These are phyloP conservation scores for Monoplex corrugatus DNA, from an alignment of 2,888 invertebrate species.

Conservation along the genomic window DNA sequence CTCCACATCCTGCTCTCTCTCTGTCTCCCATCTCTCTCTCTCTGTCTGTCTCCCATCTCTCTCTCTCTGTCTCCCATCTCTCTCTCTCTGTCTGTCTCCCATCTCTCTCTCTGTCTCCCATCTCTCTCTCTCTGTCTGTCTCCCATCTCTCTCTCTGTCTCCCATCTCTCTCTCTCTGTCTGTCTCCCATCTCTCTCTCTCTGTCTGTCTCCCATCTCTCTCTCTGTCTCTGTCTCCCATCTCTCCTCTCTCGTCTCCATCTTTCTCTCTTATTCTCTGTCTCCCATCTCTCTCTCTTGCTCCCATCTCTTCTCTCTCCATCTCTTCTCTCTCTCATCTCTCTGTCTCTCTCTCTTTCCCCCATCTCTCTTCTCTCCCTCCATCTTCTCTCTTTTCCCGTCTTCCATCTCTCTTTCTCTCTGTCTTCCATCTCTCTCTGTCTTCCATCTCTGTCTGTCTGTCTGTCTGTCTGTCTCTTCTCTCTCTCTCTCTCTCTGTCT, in stretches of 20 bases:
- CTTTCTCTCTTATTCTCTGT: too few relatives aligned
- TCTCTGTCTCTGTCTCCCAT: too few relatives aligned
- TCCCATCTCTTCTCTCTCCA: not conserved
- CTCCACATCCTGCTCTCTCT: too few relatives aligned
- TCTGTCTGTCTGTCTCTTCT: not conserved
- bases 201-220: not conserved
- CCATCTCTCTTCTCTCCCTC: too few relatives aligned
- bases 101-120: not conserved
- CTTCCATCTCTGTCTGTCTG: not conserved
- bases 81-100: not conserved
- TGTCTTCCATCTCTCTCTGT: too few relatives aligned
- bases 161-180: not conserved
- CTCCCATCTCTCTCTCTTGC: not conserved
- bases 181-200: not conserved
- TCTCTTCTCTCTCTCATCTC: too few relatives aligned
- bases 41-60: not conserved
- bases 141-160: not conserved
- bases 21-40: not conserved
- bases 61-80: not conserved
- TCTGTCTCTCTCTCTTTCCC: too few relatives aligned
- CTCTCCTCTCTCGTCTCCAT: too few relatives aligned
- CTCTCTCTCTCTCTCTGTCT: not conserved
- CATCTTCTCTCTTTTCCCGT: too few relatives aligned
- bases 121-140: not conserved
- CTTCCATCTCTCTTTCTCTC: too few relatives aligned